Evolutionary conservation across 2,888 invertebrate species (phyloP).

Genomic region (Platycheirus albimanus): DNA sequence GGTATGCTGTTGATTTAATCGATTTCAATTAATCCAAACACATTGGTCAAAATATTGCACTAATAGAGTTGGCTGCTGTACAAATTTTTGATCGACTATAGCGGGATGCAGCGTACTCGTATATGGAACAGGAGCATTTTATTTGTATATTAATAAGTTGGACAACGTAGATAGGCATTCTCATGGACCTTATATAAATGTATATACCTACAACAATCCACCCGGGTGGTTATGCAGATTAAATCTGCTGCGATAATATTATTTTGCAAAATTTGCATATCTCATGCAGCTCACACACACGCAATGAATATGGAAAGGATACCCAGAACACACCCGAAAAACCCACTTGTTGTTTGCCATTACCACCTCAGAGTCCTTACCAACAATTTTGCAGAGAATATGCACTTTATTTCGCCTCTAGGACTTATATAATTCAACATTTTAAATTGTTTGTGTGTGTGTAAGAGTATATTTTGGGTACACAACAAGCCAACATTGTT

Average conservation of each 20-base stretch:
- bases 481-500: conserved; percentile 45
- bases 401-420: conserved; percentile 9
- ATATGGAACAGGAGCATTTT: conserved; percentile 8
- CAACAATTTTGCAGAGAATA: conserved; percentile 29
- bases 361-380: conserved; percentile 1
- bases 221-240: conserved; percentile 65
- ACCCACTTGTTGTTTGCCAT: conserved; percentile 68
- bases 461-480: conserved; percentile 1
- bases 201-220: conserved; percentile 15
- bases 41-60: conserved; percentile 69
- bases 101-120: conserved; percentile 11
- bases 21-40: conserved; percentile 79
- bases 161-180: not conserved
- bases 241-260: conserved; percentile 70
- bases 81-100: conserved; percentile 3
- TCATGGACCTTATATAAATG: not conserved
- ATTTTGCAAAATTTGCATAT: conserved; percentile 73
- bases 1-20: conserved; percentile 77
- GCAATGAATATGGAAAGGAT: too few relatives aligned
- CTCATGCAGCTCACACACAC: conserved; percentile 48
- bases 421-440: conserved; percentile 13
- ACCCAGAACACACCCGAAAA: not conserved
- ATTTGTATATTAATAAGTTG: conserved; percentile 50
- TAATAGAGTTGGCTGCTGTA: conserved; percentile 60
- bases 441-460: not conserved